Percentiles rank a stretch among this genome's conserved stretches.
These are phyloP conservation scores for roundworm (Caenorhabditis elegans) DNA, from an alignment of 1,140 invertebrate species.

Conservation along the genomic window DNA sequence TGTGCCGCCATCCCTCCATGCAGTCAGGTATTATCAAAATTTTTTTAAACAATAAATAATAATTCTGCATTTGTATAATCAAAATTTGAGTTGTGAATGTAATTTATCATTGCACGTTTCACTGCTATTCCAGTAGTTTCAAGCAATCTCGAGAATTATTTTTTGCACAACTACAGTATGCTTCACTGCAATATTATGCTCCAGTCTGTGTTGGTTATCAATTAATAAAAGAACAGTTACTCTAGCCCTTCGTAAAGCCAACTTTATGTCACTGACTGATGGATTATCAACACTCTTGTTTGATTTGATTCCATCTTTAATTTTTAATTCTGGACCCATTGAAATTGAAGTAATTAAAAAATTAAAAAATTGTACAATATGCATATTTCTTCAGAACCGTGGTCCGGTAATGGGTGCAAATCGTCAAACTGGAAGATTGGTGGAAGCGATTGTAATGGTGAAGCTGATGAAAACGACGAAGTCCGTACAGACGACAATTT, in stretches of 20 bases:
- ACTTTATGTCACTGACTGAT: neutral
- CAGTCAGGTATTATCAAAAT: too few relatives aligned
- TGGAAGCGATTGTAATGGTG: neutral
- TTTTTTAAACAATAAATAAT: too few relatives aligned
- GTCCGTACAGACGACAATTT: neutral
- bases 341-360: too few relatives aligned
- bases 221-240: neutral
- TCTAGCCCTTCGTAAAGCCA: neutral
- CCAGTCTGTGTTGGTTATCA: neutral
- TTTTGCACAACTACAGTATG: neutral
- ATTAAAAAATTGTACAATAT: too few relatives aligned
- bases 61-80: too few relatives aligned
- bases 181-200: neutral
- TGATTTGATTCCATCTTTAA: neutral
- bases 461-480: neutral
- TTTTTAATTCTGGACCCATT: neutral
- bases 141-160: neutral
- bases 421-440: neutral
- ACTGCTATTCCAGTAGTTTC: neutral
- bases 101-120: too few relatives aligned
- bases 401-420: neutral
- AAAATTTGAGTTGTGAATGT: too few relatives aligned
- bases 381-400: neutral
- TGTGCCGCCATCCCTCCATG: too few relatives aligned
- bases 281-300: neutral